A percentile compares a stretch with the other conserved stretches of the same genome.
These are phyloP conservation scores for Chelmon rostratus DNA, from an alignment of 2,797 vertebrate genomes.

Conservation along the genomic window DNA sequence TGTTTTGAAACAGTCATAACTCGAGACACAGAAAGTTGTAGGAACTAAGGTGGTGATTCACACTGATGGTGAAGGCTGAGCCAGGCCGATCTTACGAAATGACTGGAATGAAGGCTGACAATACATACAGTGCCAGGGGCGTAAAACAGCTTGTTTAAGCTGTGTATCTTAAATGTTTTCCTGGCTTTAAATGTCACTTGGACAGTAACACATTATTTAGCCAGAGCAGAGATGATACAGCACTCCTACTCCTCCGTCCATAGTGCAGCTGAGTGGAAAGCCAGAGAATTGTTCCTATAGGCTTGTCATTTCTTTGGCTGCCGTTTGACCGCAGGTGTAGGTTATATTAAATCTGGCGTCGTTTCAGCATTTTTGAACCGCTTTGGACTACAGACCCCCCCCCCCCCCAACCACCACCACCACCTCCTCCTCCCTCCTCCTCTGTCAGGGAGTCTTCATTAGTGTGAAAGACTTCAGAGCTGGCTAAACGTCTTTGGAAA, in stretches of 20 bases:
- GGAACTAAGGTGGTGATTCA: slow-evolving; percentile 52
- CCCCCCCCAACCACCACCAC: not conserved
- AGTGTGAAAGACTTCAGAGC: slow-evolving; percentile 24
- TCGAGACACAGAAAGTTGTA: slow-evolving; percentile 62
- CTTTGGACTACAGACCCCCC: slow-evolving; percentile 14
- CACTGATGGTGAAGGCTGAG: slow-evolving; percentile 33
- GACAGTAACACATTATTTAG: slow-evolving; percentile 39
- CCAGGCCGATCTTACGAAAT: slow-evolving; percentile 37
- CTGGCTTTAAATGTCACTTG: slow-evolving; percentile 42
- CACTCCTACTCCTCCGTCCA: slow-evolving; percentile 40
- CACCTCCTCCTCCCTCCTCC: not conserved
- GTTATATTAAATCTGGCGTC: slow-evolving; percentile 43
- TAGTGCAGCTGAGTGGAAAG: slow-evolving; percentile 32
- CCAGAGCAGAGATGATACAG: slow-evolving; percentile 39
- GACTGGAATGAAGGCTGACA: slow-evolving; percentile 25
- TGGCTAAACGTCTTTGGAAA: slow-evolving; percentile 20
- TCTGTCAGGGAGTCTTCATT: slow-evolving; percentile 16
- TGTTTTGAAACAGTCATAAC: slow-evolving; percentile 58
- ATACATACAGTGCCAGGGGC: slow-evolving; percentile 16
- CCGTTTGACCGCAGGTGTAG: slow-evolving; percentile 28
- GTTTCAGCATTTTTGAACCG: slow-evolving; percentile 43
- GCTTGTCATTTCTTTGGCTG: slow-evolving; percentile 40
- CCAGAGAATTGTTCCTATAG: slow-evolving; percentile 22
- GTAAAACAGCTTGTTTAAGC: slow-evolving; percentile 37
- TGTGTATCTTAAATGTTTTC: slow-evolving; percentile 21